These are phyloP conservation scores for Herminia tarsipennalis DNA, from an alignment of 2,888 invertebrate species.

Conservation along the genomic window DNA sequence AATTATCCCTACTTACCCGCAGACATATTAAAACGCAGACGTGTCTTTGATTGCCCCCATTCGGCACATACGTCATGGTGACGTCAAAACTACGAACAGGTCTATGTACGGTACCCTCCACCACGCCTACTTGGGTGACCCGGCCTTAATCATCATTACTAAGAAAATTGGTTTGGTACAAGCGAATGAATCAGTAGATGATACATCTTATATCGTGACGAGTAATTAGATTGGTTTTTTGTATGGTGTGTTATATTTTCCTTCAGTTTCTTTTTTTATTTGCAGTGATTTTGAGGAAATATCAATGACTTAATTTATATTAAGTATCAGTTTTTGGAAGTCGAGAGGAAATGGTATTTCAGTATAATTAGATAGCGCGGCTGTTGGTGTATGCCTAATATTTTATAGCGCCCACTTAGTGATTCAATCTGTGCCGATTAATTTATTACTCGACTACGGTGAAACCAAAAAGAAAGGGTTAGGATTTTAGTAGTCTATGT, in stretches of 20 bases:
- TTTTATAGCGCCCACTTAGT: no score
- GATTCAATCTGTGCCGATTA: no score
- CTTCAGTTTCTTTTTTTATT: neutral
- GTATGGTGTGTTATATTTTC: neutral
- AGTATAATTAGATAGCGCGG: no score
- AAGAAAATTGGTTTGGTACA: constrained; percentile 1
- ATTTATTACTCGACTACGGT: no score
- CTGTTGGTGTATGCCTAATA: no score
- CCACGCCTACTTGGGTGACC: constrained; percentile 4
- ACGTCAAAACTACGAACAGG: constrained; percentile 13
- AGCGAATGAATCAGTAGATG: neutral
- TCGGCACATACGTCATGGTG: constrained; percentile 9
- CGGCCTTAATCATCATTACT: constrained; percentile 3
- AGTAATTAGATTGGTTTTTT: no score
- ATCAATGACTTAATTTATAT: no score
- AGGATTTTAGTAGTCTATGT: no score
- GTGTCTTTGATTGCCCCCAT: constrained; percentile 9
- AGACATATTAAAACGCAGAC: constrained; percentile 1
- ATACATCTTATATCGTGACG: neutral
- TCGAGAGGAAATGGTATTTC: no score
- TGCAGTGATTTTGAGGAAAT: constrained; percentile 1
- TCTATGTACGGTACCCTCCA: constrained; percentile 1
- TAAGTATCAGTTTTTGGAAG: no score
- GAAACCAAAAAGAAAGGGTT: no score
- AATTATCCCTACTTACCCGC: neutral